Percentiles rank a stretch among this genome's conserved stretches.
phyloP scores from a whole-genome alignment of 2,888 invertebrate genomes.

The Chirona hameri region DNA sequence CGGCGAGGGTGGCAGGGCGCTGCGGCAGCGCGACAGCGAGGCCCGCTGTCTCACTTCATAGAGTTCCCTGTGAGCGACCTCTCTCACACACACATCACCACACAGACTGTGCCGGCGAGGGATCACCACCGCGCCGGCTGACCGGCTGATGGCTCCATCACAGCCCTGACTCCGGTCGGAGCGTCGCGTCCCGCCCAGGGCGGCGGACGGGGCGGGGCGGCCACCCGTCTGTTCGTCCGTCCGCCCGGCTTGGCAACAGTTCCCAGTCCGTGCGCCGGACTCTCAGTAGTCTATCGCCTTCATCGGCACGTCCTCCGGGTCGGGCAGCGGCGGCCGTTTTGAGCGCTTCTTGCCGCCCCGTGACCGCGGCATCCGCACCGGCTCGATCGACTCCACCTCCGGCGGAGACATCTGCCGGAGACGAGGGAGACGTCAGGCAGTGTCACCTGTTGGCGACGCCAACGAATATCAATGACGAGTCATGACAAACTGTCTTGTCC shows the following conservation, averaged over 20 bases:
- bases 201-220: background rate
- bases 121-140: background rate
- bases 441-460: too few species aligned
- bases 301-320: background rate
- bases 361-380: background rate
- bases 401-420: background rate
- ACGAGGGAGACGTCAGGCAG: too few species aligned
- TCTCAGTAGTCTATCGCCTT: conserved; percentile 1
- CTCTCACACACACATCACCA: too few species aligned
- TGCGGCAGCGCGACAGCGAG: too few species aligned
- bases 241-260: background rate
- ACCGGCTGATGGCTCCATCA: background rate
- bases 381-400: background rate
- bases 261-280: background rate
- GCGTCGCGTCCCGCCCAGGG: background rate
- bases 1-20: too few species aligned
- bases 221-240: too few species aligned
- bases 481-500: too few species aligned
- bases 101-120: too few species aligned
- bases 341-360: background rate
- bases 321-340: background rate
- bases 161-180: background rate
- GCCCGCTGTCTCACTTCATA: too few species aligned
- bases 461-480: too few species aligned
- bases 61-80: too few species aligned